A percentile compares a stretch with the other conserved stretches of the same genome.
These are phyloP conservation scores for Trypoxylon attenuatum DNA, from an alignment of 2,888 invertebrate genomes.

Conservation along the genomic window DNA sequence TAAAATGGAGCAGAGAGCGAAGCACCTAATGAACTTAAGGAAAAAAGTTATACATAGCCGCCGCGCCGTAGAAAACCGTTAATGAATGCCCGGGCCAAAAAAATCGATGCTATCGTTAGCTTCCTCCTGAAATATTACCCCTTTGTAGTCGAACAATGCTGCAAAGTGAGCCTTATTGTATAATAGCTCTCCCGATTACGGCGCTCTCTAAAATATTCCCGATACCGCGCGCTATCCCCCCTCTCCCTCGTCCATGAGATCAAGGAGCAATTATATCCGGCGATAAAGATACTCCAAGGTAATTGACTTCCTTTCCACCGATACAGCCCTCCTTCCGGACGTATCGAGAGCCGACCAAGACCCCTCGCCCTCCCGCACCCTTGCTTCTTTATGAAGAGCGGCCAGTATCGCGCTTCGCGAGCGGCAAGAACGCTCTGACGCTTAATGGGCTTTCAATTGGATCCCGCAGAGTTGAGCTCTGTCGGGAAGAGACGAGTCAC, in stretches of 20 bases:
- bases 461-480: no score
- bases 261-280: slow-evolving; percentile 23
- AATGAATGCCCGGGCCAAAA: slow-evolving; percentile 49
- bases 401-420: not conserved
- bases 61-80: slow-evolving; percentile 46
- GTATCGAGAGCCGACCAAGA: no score
- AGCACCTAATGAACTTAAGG: slow-evolving; percentile 61
- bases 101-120: slow-evolving; percentile 48
- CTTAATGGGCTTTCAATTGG: no score
- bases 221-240: not conserved
- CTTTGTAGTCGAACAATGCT: slow-evolving; percentile 24
- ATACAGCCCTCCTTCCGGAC: not conserved
- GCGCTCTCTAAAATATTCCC: not conserved
- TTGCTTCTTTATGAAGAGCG: not conserved
- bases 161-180: slow-evolving; percentile 33
- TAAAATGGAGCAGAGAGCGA: slow-evolving; percentile 11
- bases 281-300: slow-evolving; percentile 9
- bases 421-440: no score
- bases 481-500: no score
- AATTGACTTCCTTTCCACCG: slow-evolving; percentile 28
- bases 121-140: slow-evolving; percentile 36
- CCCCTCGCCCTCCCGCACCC: no score
- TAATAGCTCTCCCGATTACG: slow-evolving; percentile 28
- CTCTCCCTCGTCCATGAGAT: not conserved
- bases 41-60: slow-evolving; percentile 62